Percentiles rank a stretch among this genome's conserved stretches.
phyloP scores from a whole-genome alignment of 2,888 invertebrate species.

The Biston stratarius region DNA sequence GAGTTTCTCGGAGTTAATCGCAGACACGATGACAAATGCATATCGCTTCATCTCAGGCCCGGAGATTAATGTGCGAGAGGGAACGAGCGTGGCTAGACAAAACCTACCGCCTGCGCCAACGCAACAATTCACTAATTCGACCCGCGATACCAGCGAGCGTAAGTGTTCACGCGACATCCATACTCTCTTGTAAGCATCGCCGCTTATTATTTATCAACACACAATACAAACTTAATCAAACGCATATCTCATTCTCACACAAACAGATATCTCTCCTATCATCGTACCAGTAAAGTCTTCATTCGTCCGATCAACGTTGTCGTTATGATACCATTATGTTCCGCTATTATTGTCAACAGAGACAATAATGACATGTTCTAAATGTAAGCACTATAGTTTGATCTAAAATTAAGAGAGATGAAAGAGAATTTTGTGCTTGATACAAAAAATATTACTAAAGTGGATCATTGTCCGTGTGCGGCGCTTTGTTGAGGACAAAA shows the following conservation, averaged over 20 bases:
- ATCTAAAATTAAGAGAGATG: constrained; percentile 85
- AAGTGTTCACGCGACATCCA: constrained; percentile 75
- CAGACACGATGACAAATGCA: constrained; percentile 83
- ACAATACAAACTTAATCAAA: constrained; percentile 63
- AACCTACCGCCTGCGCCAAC: constrained; percentile 77
- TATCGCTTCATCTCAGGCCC: constrained; percentile 82
- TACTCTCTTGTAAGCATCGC: constrained; percentile 73
- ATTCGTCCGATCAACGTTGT: constrained; percentile 41
- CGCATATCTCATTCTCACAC: constrained; percentile 49
- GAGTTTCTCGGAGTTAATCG: constrained; percentile 80
- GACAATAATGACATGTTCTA: constrained; percentile 83
- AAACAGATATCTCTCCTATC: constrained; percentile 49
- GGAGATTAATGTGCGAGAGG: constrained; percentile 81
- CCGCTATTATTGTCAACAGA: constrained; percentile 61
- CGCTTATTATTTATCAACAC: constrained; percentile 83
- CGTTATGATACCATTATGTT: constrained; percentile 57
- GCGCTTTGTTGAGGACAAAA: constrained; percentile 78
- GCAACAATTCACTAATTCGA: constrained; percentile 74
- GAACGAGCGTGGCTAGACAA: constrained; percentile 77
- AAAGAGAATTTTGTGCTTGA: constrained; percentile 80
- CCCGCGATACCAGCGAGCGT: constrained; percentile 63
- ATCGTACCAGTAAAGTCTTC: constrained; percentile 52
- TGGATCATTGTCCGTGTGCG: constrained; percentile 77
- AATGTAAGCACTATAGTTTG: constrained; percentile 83
- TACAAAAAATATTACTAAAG: constrained; percentile 84